Evolutionary conservation across 1,140 invertebrate genomes (phyloP), one percentile per base, ranked within the genome.

Genomic region (Halesus radiatus): DNA sequence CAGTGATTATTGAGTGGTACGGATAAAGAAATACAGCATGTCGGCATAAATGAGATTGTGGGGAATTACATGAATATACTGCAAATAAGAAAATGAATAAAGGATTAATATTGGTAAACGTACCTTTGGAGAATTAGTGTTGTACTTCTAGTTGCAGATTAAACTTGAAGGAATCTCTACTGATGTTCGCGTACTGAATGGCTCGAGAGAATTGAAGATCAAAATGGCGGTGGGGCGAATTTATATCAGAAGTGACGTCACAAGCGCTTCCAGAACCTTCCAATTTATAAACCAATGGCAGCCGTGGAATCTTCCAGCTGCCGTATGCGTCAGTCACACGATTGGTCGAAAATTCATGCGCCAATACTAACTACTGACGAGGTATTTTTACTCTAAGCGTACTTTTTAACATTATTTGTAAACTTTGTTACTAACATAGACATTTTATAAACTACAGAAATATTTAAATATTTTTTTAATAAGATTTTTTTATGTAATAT

Each of bases 171-270:
- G 73, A 80, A 80, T 68, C 73, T 22, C 68, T 75, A 29, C 50
- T n/a, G 52, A 52, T 13, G 54, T 60, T 60, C 18, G 13, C 52
- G 1, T 1, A 13, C 20, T 68, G 18, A 37, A 79, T 52, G 78
- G 78, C 68, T 60, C 16, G 53, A 62, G 52, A 62, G 66, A 79
- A 79, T 62, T 79, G 56, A 64, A 16, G 58, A 18, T 18, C 62
- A 79, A 79, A 29, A 79, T 62, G 53, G 78, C 74, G 81, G 45
- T n/a, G 13, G 16, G 4, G 22, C 23, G 45, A 23, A 76, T 81
- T 62, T 83, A 83, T 83, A 83, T 62, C 54, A 23, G 45, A 37
- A 56, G 52, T 81, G 82, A 83, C 82, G 82, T 81, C 82, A 81
- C 58, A 1, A 6, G 50, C 26, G 54, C 32, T 79, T 83, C 82